Base-by-base conservation (phyloP, 2,888 invertebrate genomes). In the Cremastinae sp. region DNA sequence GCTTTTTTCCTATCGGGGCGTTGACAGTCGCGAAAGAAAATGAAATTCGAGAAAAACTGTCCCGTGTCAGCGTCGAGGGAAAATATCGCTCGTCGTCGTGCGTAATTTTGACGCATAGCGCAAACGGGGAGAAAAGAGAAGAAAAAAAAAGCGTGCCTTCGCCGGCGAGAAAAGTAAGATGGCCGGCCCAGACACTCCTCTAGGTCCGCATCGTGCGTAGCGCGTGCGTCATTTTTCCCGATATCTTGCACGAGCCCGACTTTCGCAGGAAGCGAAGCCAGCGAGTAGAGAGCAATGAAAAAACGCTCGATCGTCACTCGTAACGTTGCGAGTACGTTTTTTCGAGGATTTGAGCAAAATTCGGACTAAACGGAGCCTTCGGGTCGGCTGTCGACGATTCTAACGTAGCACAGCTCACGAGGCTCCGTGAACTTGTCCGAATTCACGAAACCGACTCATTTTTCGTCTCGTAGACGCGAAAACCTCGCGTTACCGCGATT, bases 151-250 rank as follows among this genome's bases (percentile, higher is more conserved):
- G 53, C 59, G 41, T 74, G 68, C 83, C 82, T 80, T 85, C 81
- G 80, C 86, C 86, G 86, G 85, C 81, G 78, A 81, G 78, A 79
- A 64, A 79, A 80, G 76, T 78, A 87, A 86, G 74, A 87, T 87
- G 87, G 87, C 87, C 59, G 87, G 71, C 80, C 71, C 58, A 72
- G 83, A 81, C 84, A 82, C 84, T 82, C 80, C 84, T 79, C 77
- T 79, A 74, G 68, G 8, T 61, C 70, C 18, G 61, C 62, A 79
- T 76, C 80, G 77, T 71, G 78, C 79, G 82, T 79, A 81, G 83
- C 79, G 82, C 82, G 81, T 85, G 86, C 85, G 86, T 87, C 86
- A 84, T 82, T 79, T 62, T 49, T 16, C 34, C 12, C 22, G 22
- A 59, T 68, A 43, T 53, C 16, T n/a, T 28, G 43, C 51, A 53